These are phyloP conservation scores for Apamea monoglypha DNA, from an alignment of 2,888 invertebrate species.

Conservation along the genomic window DNA sequence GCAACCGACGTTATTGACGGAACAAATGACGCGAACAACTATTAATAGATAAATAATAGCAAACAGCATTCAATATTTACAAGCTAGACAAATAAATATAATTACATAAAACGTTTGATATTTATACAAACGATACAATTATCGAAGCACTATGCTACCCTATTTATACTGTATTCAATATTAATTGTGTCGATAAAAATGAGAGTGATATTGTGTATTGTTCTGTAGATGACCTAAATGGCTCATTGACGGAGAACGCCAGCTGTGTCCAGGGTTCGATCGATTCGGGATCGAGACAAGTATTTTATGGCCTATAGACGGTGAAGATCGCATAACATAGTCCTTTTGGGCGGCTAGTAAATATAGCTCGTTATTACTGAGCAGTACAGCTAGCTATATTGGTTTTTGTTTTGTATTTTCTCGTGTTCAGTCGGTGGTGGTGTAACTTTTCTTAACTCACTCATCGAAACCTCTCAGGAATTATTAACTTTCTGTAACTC, in stretches of 20 bases:
- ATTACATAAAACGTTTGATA: conserved; percentile 9
- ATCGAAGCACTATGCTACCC: neutral
- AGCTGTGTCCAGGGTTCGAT: conserved; percentile 48
- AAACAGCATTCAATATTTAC: conserved; percentile 39
- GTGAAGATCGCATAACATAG: conserved; percentile 37
- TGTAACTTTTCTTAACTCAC: neutral
- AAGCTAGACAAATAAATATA: conserved; percentile 13
- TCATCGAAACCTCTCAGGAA: neutral
- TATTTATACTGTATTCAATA: conserved; percentile 21
- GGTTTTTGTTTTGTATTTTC: neutral
- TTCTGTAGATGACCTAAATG: conserved; percentile 41
- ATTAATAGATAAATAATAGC: conserved; percentile 37
- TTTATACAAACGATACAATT: conserved; percentile 24
- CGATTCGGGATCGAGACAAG: conserved; percentile 46
- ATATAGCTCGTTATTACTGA: conserved; percentile 11
- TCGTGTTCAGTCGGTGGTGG: neutral
- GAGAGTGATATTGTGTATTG: conserved; percentile 41
- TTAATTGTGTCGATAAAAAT: conserved; percentile 45
- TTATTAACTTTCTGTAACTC: neutral
- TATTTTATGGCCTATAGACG: conserved; percentile 38
- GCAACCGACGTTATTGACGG: conserved; percentile 17
- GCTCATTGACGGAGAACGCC: conserved; percentile 48
- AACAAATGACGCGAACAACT: conserved; percentile 29
- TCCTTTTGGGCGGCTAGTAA: conserved; percentile 12
- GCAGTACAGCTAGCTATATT: neutral